These are phyloP conservation scores for Drosophila guanche DNA, from an alignment of 1,140 invertebrate genomes.

Conservation along the genomic window DNA sequence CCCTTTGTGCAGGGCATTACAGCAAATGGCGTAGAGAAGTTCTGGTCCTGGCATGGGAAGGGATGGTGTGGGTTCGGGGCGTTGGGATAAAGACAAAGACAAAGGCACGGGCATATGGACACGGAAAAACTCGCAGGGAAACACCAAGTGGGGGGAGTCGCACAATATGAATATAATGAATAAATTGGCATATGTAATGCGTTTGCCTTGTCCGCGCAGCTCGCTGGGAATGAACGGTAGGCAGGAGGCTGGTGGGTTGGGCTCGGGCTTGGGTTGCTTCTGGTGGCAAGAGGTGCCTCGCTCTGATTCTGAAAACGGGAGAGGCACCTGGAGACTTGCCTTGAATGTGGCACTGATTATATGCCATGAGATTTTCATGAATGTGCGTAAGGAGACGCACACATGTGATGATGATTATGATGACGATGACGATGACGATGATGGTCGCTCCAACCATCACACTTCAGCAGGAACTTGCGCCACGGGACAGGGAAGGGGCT, in stretches of 20 bases:
- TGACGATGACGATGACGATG: too few species aligned
- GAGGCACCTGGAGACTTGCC: slow-evolving; percentile 65
- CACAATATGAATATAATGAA: slow-evolving; percentile 80
- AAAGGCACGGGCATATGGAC: slow-evolving; percentile 3
- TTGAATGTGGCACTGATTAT: slow-evolving; percentile 78
- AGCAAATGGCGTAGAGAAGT: slow-evolving; percentile 63
- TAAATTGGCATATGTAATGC: slow-evolving; percentile 80
- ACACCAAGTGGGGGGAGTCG: slow-evolving; percentile 1
- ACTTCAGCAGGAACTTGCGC: too few species aligned
- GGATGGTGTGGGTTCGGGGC: background rate
- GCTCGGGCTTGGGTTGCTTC: too few species aligned
- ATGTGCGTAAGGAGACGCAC: slow-evolving; percentile 34
- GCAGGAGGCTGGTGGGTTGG: background rate
- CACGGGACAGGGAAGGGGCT: too few species aligned
- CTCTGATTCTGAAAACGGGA: too few species aligned
- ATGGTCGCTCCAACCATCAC: too few species aligned
- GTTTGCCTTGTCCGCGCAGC: slow-evolving; percentile 43
- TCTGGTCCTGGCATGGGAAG: slow-evolving; percentile 16
- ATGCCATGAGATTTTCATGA: slow-evolving; percentile 69
- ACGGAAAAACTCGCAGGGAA: too few species aligned
- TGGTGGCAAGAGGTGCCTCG: too few species aligned
- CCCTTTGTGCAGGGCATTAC: slow-evolving; percentile 21
- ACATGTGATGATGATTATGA: slow-evolving; percentile 11
- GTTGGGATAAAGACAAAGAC: slow-evolving; percentile 23
- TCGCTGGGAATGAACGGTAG: background rate